These are phyloP conservation scores for Scolanthus callimorphus DNA, from an alignment of 92 coral and sea anemone species.

Conservation along the genomic window DNA sequence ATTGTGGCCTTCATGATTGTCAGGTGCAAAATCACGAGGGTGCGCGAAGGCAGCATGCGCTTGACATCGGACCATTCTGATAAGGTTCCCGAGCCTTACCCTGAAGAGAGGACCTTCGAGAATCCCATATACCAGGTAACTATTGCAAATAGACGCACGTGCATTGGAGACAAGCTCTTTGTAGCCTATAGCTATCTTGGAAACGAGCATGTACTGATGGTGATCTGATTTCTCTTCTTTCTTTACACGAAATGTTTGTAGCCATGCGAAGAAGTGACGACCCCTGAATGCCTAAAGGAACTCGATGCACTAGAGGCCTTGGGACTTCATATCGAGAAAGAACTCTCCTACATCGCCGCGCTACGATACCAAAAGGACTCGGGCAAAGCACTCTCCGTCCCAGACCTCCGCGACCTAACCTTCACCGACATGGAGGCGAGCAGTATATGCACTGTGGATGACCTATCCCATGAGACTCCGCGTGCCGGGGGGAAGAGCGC, in stretches of 20 bases:
- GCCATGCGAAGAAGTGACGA: conserved; percentile 64
- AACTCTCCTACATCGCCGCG: conserved; percentile 49
- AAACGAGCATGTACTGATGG: too few species aligned
- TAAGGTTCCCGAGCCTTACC: conserved; percentile 55
- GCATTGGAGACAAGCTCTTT: too few species aligned
- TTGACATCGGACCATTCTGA: conserved; percentile 61
- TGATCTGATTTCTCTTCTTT: too few species aligned
- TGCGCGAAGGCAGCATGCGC: conserved; percentile 54
- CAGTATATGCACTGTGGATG: conserved; percentile 67
- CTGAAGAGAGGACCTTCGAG: conserved; percentile 66
- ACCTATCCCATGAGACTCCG: conserved; percentile 45
- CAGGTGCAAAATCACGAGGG: conserved; percentile 9
- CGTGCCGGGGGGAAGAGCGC: conserved; percentile 12
- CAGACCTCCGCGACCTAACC: conserved; percentile 57
- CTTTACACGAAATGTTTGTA: too few species aligned
- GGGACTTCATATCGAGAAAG: conserved; percentile 54
- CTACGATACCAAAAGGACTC: conserved; percentile 19
- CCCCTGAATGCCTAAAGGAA: conserved; percentile 40
- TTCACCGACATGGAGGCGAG: conserved; percentile 62
- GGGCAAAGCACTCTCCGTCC: conserved; percentile 23
- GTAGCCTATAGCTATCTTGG: too few species aligned
- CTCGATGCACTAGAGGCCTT: conserved; percentile 53
- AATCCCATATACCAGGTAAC: conserved; percentile 83
- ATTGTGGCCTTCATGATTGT: conserved; percentile 21
- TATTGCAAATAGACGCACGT: conserved; percentile 46